Percentiles rank a stretch among this genome's conserved stretches.
Conservation (phyloP, 2,113 vertebrate species). For the Psettodes erumei region DNA sequence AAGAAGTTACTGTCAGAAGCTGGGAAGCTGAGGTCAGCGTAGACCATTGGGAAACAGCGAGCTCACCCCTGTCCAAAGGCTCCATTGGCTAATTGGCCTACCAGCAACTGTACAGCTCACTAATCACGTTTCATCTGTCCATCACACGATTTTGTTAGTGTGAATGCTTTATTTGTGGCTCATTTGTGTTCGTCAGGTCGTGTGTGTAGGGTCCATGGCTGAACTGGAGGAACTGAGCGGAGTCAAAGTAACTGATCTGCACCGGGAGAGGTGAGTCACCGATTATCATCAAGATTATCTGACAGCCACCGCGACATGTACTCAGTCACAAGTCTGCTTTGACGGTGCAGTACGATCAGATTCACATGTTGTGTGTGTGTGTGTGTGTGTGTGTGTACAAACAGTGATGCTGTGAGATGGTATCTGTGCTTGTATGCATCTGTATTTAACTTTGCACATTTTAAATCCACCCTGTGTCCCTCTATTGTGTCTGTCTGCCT, state of each 20-base stretch:
- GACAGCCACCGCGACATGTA: background rate
- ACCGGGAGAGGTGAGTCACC: constrained; percentile 93
- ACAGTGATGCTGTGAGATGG: background rate
- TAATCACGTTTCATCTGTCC: background rate
- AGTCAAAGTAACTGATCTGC: constrained; percentile 91
- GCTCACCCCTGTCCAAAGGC: background rate
- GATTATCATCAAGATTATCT: constrained; percentile 23
- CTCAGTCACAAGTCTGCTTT: constrained; percentile 6
- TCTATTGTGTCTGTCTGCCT: constrained; percentile 25
- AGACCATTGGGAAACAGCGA: too few species aligned
- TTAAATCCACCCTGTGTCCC: constrained; percentile 1
- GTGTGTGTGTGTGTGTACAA: background rate
- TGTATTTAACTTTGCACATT: background rate
- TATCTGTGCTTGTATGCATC: background rate
- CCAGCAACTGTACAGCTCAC: background rate
- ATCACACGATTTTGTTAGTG: background rate
- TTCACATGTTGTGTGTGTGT: background rate
- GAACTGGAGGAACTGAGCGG: constrained; percentile 93
- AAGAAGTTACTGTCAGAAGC: background rate
- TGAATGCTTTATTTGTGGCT: background rate
- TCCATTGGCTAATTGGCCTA: background rate
- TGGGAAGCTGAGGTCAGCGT: background rate
- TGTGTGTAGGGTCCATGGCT: constrained; percentile 91
- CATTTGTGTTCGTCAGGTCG: constrained; percentile 82
- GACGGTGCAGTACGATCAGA: background rate